Conservation (phyloP, 2,888 invertebrate genomes). For the Thera britannica region DNA sequence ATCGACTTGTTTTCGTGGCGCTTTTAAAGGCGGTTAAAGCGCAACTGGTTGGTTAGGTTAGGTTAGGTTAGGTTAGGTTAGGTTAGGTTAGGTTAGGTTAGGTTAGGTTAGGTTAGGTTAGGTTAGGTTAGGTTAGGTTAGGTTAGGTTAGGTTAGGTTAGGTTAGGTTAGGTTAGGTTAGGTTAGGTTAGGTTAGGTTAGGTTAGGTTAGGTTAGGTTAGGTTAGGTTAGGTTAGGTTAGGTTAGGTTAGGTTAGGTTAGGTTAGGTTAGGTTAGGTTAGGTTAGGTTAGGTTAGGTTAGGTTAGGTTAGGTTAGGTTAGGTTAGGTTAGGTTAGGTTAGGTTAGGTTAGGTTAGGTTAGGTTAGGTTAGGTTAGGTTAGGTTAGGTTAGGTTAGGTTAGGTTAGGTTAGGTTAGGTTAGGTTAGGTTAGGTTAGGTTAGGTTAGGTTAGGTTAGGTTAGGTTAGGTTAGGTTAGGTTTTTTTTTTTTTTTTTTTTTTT, state of each 20-base stretch:
- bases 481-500: too few species aligned
- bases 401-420: slow-evolving; percentile 37
- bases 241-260: slow-evolving; percentile 35
- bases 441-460: slow-evolving; percentile 27
- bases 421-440: slow-evolving; percentile 36
- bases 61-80: too few species aligned
- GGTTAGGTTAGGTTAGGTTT: slow-evolving; percentile 34
- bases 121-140: slow-evolving; percentile 27
- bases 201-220: slow-evolving; percentile 22
- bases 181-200: slow-evolving; percentile 25
- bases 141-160: slow-evolving; percentile 34
- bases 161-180: slow-evolving; percentile 34
- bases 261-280: slow-evolving; percentile 32
- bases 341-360: slow-evolving; percentile 38
- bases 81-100: too few species aligned
- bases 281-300: slow-evolving; percentile 34
- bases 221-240: slow-evolving; percentile 33
- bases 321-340: slow-evolving; percentile 34
- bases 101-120: slow-evolving; percentile 24
- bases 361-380: slow-evolving; percentile 38
- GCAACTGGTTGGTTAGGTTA: neutral
- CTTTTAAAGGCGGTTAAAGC: too few species aligned
- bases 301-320: slow-evolving; percentile 27
- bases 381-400: slow-evolving; percentile 37
- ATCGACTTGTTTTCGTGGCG: too few species aligned